These are phyloP conservation scores for Nasalis larvatus DNA, from an alignment of 2,113 vertebrate species.

Conservation along the genomic window DNA sequence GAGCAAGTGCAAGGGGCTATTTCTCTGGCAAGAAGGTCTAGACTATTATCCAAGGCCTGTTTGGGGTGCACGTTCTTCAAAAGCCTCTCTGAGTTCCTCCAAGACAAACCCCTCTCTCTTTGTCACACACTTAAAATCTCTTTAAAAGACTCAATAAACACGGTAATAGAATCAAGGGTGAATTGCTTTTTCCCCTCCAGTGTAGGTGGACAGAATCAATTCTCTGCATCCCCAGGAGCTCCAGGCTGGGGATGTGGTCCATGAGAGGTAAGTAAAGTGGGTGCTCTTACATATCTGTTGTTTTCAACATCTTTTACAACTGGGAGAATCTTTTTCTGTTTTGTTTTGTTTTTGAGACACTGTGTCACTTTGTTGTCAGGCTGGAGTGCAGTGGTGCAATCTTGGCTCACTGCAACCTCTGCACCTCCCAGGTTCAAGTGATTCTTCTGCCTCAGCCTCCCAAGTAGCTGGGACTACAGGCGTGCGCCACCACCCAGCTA, in stretches of 20 bases:
- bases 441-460: too few relatives aligned
- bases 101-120: not conserved
- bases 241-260: not conserved
- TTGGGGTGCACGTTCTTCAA: not conserved
- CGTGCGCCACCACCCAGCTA: too few relatives aligned
- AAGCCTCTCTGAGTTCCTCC: not conserved
- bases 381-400: too few relatives aligned
- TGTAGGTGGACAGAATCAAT: not conserved
- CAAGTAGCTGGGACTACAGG: too few relatives aligned
- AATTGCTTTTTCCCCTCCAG: not conserved
- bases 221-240: not conserved
- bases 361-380: too few relatives aligned
- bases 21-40: not conserved
- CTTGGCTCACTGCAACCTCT: too few relatives aligned
- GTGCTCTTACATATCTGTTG: not conserved
- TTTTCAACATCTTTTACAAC: not conserved
- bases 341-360: too few relatives aligned
- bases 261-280: not conserved
- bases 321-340: not conserved
- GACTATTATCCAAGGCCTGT: too few relatives aligned
- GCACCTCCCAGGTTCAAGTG: too few relatives aligned
- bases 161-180: not conserved
- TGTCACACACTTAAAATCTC: not conserved
- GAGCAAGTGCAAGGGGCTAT: not conserved
- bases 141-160: not conserved